Conservation (phyloP, 2,113 vertebrate species). For the Turnix velox region DNA sequence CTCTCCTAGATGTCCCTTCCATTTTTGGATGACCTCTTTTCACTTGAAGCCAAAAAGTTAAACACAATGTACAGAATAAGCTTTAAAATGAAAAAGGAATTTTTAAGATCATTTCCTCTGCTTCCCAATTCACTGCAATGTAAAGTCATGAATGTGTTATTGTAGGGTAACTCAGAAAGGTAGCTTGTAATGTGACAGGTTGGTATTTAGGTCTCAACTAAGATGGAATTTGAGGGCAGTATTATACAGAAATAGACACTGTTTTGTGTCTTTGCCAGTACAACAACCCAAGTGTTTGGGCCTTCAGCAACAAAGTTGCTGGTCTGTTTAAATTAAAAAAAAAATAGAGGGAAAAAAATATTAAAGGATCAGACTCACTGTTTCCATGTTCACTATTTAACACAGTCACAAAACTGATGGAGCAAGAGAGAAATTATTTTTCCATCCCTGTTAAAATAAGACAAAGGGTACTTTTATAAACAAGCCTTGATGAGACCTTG, state of each 20-base stretch:
- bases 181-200: background rate
- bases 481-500: background rate
- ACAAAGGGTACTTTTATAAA: background rate
- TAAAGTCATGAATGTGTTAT: background rate
- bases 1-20: background rate
- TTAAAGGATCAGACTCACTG: background rate
- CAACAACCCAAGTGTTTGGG: background rate
- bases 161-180: background rate
- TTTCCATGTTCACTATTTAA: background rate
- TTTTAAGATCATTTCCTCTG: background rate
- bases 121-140: background rate
- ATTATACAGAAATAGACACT: background rate
- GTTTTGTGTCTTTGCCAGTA: background rate
- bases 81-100: background rate
- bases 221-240: background rate
- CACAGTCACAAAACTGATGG: background rate
- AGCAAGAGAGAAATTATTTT: background rate
- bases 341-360: fast-evolving
- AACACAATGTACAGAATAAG: background rate
- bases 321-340: background rate
- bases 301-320: background rate
- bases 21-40: background rate
- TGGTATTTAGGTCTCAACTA: background rate
- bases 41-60: background rate
- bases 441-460: background rate